Evolutionary conservation across 1,140 invertebrate genomes (phyloP).

Genomic region (Thalassaphorura encarpata): DNA sequence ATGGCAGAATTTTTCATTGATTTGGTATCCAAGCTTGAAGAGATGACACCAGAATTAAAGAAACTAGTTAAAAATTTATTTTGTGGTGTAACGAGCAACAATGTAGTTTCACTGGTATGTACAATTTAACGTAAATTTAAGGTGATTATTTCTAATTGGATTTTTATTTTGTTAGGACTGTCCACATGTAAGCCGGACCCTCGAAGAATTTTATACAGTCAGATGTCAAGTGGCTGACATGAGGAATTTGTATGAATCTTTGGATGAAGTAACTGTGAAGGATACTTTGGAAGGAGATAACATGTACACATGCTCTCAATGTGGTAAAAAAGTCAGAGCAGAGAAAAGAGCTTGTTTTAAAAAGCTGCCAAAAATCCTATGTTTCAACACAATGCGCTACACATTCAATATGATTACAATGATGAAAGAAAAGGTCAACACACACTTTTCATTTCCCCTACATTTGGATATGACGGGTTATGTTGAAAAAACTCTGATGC

Average conservation of each 20-base stretch:
- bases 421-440: constrained; percentile 95
- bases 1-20: constrained; percentile 98
- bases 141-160: not conserved
- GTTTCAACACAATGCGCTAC: constrained; percentile 97
- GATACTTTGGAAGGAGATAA: constrained; percentile 94
- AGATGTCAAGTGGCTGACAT: constrained; percentile 92
- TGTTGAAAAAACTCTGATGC: constrained; percentile 86
- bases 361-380: constrained; percentile 81
- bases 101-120: constrained; percentile 71
- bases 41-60: constrained; percentile 79
- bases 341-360: constrained; percentile 92
- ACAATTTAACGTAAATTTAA: not conserved
- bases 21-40: constrained; percentile 87
- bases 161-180: constrained; percentile 56
- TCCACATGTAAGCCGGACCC: constrained; percentile 80
- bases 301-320: constrained; percentile 94
- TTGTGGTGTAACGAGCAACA: constrained; percentile 85
- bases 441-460: constrained; percentile 93
- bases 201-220: constrained; percentile 94
- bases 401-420: constrained; percentile 97
- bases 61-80: constrained; percentile 82
- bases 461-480: constrained; percentile 87
- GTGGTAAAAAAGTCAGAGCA: constrained; percentile 84
- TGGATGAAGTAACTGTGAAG: constrained; percentile 92
- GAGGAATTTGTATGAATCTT: constrained; percentile 86